Evolutionary conservation across 2,797 vertebrate species (phyloP).

Genomic region (Thamnophis elegans): DNA sequence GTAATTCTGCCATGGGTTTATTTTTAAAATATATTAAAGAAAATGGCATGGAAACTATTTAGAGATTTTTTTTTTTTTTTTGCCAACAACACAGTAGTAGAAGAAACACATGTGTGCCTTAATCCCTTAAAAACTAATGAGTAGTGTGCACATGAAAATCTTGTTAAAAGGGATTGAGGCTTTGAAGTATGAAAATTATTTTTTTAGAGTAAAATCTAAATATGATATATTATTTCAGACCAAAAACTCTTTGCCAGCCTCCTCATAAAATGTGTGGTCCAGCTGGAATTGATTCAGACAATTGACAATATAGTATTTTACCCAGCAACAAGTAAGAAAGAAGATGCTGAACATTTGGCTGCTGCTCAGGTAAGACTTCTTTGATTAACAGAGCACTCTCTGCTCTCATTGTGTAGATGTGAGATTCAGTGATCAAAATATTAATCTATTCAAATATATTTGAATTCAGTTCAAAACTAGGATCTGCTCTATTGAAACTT

Average conservation of each 20-base stretch:
- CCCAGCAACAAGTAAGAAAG: constrained; percentile 94
- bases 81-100: neutral
- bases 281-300: constrained; percentile 95
- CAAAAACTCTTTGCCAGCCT: constrained; percentile 95
- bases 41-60: neutral
- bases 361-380: constrained; percentile 84
- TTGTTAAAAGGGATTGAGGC: neutral
- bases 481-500: neutral
- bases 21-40: neutral
- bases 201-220: constrained; percentile 16
- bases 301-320: constrained; percentile 98
- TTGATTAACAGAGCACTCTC: neutral
- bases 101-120: neutral
- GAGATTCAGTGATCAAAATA: neutral
- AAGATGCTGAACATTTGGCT: constrained; percentile 95
- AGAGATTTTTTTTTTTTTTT: neutral
- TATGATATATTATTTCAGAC: constrained; percentile 70
- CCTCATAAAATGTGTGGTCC: constrained; percentile 96
- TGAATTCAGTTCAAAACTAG: neutral
- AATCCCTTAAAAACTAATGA: neutral
- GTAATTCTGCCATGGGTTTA: neutral
- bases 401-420: neutral
- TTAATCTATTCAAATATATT: neutral
- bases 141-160: neutral
- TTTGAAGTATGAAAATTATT: neutral